A percentile compares a stretch with the other conserved stretches of the same genome.
These are phyloP conservation scores for Porphyrio hochstetteri DNA, from an alignment of 2,113 vertebrate genomes.

Conservation along the genomic window DNA sequence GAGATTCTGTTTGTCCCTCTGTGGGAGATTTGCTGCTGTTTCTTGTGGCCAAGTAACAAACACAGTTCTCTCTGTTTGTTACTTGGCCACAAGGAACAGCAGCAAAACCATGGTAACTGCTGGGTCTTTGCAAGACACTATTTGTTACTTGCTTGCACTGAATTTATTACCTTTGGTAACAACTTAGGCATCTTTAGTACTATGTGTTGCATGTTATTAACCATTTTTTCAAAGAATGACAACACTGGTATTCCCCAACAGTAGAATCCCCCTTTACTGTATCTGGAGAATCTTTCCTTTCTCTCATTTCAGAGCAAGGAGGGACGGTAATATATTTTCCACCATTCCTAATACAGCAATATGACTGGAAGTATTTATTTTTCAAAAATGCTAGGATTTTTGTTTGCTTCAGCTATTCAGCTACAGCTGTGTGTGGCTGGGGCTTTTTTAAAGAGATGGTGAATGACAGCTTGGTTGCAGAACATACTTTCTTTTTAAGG, in stretches of 20 bases:
- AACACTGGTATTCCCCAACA: background rate
- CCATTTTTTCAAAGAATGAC: background rate
- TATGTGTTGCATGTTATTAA: background rate
- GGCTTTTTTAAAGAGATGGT: background rate
- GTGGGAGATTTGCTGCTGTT: no score
- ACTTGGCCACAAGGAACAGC: background rate
- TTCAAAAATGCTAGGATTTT: background rate
- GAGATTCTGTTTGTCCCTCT: no score
- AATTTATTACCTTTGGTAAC: background rate
- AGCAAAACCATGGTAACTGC: background rate
- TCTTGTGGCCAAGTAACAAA: no score
- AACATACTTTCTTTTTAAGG: background rate
- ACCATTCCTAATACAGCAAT: background rate
- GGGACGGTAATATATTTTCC: background rate
- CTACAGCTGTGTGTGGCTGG: background rate
- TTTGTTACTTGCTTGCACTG: background rate
- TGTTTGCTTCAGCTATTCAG: slow-evolving; percentile 23
- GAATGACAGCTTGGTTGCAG: background rate
- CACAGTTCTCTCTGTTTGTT: no score
- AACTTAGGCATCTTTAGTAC: background rate
- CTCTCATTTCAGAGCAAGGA: background rate
- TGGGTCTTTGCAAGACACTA: background rate
- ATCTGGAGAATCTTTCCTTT: background rate
- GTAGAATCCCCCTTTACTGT: background rate
- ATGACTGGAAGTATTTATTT: background rate